Conservation (phyloP, 2,888 invertebrate genomes). For the Drosophila mulleri region DNA sequence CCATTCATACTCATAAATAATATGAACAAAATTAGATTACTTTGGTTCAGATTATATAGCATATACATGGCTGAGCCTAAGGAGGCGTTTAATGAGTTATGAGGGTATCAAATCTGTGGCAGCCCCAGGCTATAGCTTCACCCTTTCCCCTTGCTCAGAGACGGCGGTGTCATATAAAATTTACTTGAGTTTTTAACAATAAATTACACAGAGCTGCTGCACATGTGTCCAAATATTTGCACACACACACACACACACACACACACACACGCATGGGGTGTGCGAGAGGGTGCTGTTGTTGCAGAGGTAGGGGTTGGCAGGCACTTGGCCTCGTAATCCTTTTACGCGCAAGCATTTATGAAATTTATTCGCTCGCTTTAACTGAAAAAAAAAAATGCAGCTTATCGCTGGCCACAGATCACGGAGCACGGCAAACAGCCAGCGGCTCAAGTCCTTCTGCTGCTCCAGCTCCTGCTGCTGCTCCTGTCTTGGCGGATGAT, state of each 20-base stretch:
- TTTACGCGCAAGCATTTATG: slow-evolving; percentile 69
- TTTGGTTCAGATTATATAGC: slow-evolving; percentile 4
- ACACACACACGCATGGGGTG: neutral
- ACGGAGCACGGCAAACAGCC: slow-evolving; percentile 34
- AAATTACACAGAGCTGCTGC: slow-evolving; percentile 67
- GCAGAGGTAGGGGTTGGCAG: slow-evolving; percentile 9
- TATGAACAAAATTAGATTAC: slow-evolving; percentile 2
- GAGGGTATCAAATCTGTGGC: slow-evolving; percentile 19
- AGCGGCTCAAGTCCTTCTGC: slow-evolving; percentile 60
- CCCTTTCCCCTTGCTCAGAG: slow-evolving; percentile 25
- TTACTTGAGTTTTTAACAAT: slow-evolving; percentile 72
- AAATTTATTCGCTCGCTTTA: slow-evolving; percentile 66
- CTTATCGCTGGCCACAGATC: slow-evolving; percentile 74
- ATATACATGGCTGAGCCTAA: slow-evolving; percentile 9
- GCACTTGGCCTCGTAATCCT: slow-evolving; percentile 66
- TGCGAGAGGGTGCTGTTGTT: neutral
- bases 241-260: slow-evolving; percentile 30
- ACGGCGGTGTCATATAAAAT: slow-evolving; percentile 60
- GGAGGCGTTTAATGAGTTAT: slow-evolving; percentile 27
- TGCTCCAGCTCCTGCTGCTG: slow-evolving; percentile 2
- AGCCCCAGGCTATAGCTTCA: neutral
- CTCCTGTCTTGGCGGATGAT: slow-evolving; percentile 40
- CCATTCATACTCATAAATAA: slow-evolving; percentile 7
- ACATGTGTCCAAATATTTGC: slow-evolving; percentile 68
- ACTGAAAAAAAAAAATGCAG: slow-evolving; percentile 27